A percentile compares a stretch with the other conserved stretches of the same genome.
Evolutionary conservation across 2,797 vertebrate genomes (phyloP).

Genomic region (Aphelocoma californica): DNA sequence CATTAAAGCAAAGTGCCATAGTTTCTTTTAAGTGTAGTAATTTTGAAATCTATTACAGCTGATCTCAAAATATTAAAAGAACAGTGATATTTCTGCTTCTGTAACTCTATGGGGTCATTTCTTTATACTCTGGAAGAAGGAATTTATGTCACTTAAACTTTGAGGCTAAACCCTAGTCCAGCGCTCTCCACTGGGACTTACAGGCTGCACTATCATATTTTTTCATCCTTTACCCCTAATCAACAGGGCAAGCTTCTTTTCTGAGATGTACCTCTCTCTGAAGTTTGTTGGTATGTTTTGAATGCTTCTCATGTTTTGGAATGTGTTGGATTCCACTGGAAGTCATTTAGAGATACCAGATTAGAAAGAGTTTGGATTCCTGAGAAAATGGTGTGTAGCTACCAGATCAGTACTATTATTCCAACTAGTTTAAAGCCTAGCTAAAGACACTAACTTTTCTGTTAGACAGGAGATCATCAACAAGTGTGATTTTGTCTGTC

Average conservation of each 20-base stretch:
- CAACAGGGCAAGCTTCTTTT: background rate
- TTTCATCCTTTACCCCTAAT: background rate
- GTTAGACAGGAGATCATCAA: conserved; percentile 1
- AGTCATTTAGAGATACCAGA: background rate
- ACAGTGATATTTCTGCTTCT: background rate
- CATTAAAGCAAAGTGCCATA: background rate
- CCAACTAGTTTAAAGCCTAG: background rate
- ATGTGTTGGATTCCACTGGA: background rate
- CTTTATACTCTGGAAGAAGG: background rate
- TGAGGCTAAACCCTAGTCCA: background rate
- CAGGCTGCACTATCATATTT: background rate
- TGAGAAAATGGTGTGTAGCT: background rate
- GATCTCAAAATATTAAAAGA: background rate
- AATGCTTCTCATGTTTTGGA: background rate
- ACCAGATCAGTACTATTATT: background rate
- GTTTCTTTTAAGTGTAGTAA: background rate
- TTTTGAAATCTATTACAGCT: background rate
- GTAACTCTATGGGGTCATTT: background rate
- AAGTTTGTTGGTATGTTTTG: background rate
- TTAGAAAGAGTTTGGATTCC: background rate
- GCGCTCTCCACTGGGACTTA: background rate
- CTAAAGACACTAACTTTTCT: background rate
- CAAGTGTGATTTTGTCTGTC: conserved; percentile 24
- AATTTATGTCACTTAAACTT: background rate
- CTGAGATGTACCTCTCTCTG: too few relatives aligned